A percentile compares a stretch with the other conserved stretches of the same genome.
Conservation (phyloP, 2,113 vertebrate species). For the Brienomyrus longianalis region DNA sequence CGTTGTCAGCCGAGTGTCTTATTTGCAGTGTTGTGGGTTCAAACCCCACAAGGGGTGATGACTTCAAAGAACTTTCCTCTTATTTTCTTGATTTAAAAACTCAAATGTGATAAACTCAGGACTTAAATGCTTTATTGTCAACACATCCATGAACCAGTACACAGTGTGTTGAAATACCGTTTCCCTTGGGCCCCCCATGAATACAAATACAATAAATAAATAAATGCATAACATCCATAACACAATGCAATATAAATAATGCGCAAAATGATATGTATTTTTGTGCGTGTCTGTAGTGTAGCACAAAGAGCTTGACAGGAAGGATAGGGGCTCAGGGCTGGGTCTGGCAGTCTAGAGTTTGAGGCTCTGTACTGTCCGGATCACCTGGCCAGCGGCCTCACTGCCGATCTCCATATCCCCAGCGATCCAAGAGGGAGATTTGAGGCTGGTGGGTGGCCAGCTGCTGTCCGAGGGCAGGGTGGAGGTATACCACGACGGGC, state of each 20-base stretch:
- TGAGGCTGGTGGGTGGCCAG: slow-evolving; percentile 43
- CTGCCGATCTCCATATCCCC: too few relatives aligned
- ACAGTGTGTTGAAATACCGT: neutral
- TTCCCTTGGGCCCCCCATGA: neutral
- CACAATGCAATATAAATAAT: neutral
- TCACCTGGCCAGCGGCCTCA: neutral
- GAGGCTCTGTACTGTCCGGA: neutral
- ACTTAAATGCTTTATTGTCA: neutral
- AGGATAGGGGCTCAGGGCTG: neutral
- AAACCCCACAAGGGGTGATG: neutral
- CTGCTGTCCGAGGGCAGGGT: slow-evolving; percentile 54
- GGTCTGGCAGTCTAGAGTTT: neutral
- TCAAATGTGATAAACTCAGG: neutral
- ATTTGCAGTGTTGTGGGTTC: neutral
- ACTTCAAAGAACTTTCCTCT: neutral
- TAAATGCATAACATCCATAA: neutral
- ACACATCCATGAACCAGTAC: neutral
- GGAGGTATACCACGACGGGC: slow-evolving; percentile 63
- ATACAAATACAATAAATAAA: neutral
- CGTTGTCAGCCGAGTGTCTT: neutral
- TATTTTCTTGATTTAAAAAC: neutral
- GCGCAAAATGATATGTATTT: neutral
- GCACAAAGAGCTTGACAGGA: neutral
- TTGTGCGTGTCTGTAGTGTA: neutral
- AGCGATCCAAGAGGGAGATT: slow-evolving; percentile 30